Percentiles rank a stretch among this genome's conserved stretches.
Evolutionary conservation across 2,797 vertebrate species (phyloP).

Genomic region (Hydrocynus forskahlii): DNA sequence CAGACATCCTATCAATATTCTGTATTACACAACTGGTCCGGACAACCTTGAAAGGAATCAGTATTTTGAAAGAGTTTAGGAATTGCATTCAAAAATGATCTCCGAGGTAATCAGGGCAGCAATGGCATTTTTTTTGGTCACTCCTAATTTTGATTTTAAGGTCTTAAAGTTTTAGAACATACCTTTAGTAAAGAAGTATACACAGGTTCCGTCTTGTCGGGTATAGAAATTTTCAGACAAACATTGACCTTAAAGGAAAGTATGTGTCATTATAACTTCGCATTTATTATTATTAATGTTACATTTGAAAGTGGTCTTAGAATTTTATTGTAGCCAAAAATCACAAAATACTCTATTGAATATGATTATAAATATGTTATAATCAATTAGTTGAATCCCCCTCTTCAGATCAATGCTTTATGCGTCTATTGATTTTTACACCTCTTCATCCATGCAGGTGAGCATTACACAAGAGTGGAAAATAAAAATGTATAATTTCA

Average conservation of each 20-base stretch:
- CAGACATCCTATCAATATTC: conserved; percentile 6
- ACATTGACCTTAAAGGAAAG: conserved; percentile 79
- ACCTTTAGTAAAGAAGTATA: conserved; percentile 95
- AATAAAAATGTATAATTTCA: background rate
- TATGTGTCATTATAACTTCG: no score
- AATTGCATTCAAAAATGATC: background rate
- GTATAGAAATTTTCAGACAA: conserved; percentile 93
- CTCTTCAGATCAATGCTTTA: background rate
- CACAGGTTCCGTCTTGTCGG: conserved; percentile 91
- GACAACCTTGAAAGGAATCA: background rate
- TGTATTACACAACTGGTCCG: background rate
- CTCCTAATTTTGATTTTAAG: background rate
- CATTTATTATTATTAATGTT: background rate
- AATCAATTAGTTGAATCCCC: background rate
- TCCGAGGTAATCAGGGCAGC: background rate
- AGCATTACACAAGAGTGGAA: background rate
- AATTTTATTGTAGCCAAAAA: background rate
- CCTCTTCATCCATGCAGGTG: no score
- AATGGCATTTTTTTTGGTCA: background rate
- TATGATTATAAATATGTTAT: background rate
- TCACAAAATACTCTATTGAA: background rate
- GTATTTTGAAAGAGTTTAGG: background rate
- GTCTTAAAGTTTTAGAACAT: conserved; percentile 26
- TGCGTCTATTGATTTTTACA: background rate
- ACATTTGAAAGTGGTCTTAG: background rate